Percentiles rank a stretch among this genome's conserved stretches.
Evolutionary conservation across 2,888 invertebrate genomes (phyloP).

Genomic region (Leucophenga montana): DNA sequence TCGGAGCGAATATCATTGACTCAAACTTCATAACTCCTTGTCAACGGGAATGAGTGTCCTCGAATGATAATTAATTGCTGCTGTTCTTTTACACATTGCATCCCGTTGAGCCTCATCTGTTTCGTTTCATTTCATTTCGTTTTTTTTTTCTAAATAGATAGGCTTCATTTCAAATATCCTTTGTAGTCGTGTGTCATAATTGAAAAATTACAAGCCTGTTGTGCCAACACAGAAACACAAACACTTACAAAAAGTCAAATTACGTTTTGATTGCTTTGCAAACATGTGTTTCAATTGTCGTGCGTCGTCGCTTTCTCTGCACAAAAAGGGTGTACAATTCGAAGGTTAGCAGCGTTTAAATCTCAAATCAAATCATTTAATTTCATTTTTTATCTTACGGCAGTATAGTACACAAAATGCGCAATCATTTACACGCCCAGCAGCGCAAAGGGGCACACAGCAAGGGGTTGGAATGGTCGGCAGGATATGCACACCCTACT

Average conservation of each 20-base stretch:
- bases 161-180: not conserved
- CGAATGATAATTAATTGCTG: constrained; percentile 58
- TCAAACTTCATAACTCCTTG: constrained; percentile 34
- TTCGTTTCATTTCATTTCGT: constrained; percentile 17
- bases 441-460: not conserved
- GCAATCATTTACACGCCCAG: constrained; percentile 38
- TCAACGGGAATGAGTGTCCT: constrained; percentile 52
- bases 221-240: not conserved
- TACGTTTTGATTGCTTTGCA: constrained; percentile 61
- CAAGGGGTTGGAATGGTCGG: not conserved
- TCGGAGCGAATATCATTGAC: not conserved
- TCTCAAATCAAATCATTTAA: not conserved
- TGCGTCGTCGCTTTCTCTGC: not conserved
- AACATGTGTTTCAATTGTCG: constrained; percentile 63
- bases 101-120: constrained; percentile 17
- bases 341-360: no score
- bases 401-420: constrained; percentile 43
- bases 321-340: not conserved
- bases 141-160: constrained; percentile 24
- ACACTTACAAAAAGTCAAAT: constrained; percentile 49
- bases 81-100: constrained; percentile 29
- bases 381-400: constrained; percentile 4
- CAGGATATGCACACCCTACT: no score
- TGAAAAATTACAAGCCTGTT: constrained; percentile 55
- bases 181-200: constrained; percentile 54